Base-by-base conservation (phyloP, 1,140 invertebrate species). In the Rhyacophila brunnea region DNA sequence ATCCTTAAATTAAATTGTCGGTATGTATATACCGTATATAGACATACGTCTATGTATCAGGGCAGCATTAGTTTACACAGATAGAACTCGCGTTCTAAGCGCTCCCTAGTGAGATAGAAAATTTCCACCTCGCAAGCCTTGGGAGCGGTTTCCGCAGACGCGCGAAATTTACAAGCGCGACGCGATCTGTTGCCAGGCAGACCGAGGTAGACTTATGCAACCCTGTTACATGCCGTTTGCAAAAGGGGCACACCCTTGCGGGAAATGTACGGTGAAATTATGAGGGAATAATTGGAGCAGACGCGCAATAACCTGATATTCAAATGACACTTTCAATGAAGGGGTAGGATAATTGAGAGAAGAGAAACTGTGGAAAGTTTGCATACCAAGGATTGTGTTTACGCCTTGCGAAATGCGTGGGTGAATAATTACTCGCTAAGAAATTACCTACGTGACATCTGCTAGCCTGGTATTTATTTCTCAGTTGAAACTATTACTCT, bases 131-230 rank as follows among this genome's bases (percentile, higher is more conserved):
- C 23, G 18, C 50, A 14, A 14, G 11, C 19, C 47, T 5, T 49
- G 20, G 50, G 50, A 43, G 40, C 43, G 50, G 42, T 43, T 53
- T 17, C 50, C 50, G 40, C 13, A 51, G 50, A 34, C 40, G 38
- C 19, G 50, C 38, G 20, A 44, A 53, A 34, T 53, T 53, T 44
- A 53, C 17, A 10, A 42, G 15, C 23, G 40, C 42, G 44, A 14
- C 42, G 6, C 50, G 50, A 44, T 53, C 40, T 43, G 50, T 53
- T 53, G 44, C 50, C 17, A 32, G 40, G 50, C 50, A 23, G 43
- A 28, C 50, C 50, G 35, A 28, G 23, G 38, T 28, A 17, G 13
- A 38, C 42, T 53, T 53, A 53, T 53, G 50, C 50, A 53, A 53
- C 32, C 40, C 50, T 43, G 40, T 20, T 32, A 43, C 40, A n/a